phyloP scores from a whole-genome alignment of 1,140 invertebrate genomes.

The Pseudomyrmex concolor region DNA sequence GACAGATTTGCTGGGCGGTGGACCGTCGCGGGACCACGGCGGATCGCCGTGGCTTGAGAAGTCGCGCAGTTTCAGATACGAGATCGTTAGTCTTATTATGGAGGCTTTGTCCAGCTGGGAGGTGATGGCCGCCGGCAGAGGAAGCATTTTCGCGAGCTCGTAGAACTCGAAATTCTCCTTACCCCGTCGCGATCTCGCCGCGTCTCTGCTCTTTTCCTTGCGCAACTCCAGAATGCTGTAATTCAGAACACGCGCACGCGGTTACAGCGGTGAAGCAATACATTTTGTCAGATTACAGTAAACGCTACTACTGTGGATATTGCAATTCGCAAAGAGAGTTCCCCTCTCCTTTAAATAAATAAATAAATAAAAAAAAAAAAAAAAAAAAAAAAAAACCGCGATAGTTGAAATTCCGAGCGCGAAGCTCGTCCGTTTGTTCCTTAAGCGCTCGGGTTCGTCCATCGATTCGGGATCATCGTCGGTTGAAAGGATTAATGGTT shows the following conservation, averaged over 20 bases:
- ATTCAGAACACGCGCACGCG: constrained; percentile 72
- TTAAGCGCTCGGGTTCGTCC: neutral
- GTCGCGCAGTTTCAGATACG: constrained; percentile 97
- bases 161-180: constrained; percentile 99
- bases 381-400: neutral
- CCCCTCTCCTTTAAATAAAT: neutral
- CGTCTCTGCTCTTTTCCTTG: constrained; percentile 98
- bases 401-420: neutral
- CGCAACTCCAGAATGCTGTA: constrained; percentile 97
- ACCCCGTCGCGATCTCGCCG: constrained; percentile 95
- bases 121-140: constrained; percentile 97
- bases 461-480: neutral
- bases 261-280: constrained; percentile 29
- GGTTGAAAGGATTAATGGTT: neutral
- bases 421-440: neutral
- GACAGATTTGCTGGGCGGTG: constrained; percentile 90
- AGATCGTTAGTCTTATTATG: constrained; percentile 98
- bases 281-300: constrained; percentile 15
- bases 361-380: neutral
- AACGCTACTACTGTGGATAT: constrained; percentile 1
- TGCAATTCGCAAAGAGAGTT: constrained; percentile 20
- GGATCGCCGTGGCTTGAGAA: constrained; percentile 98
- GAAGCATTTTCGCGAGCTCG: constrained; percentile 98
- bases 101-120: constrained; percentile 99
- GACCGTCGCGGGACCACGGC: constrained; percentile 94